A percentile compares a stretch with the other conserved stretches of the same genome.
Conservation (phyloP, 1,140 invertebrate genomes). For the Drosophila aff. region DNA sequence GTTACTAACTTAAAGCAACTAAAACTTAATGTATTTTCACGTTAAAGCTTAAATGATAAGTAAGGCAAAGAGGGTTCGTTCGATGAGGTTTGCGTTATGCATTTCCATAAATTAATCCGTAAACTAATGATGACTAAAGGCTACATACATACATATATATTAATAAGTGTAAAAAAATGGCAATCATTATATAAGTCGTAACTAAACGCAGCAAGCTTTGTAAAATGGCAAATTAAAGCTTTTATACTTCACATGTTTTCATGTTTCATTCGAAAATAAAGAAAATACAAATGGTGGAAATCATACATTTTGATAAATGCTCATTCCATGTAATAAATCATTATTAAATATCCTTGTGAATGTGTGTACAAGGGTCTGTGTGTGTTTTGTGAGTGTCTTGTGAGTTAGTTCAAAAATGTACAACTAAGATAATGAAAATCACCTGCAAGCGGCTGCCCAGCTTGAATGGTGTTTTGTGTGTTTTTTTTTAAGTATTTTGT, state of each 20-base stretch:
- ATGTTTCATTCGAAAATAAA: constrained; percentile 47
- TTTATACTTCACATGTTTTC: constrained; percentile 68
- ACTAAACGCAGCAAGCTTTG: constrained; percentile 67
- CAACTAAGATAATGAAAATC: constrained; percentile 60
- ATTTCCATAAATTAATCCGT: constrained; percentile 44
- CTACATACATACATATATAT: constrained; percentile 6
- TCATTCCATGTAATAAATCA: constrained; percentile 41
- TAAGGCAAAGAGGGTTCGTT: constrained; percentile 68
- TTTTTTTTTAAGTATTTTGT: constrained; percentile 47
- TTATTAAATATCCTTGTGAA: constrained; percentile 50
- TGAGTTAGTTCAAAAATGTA: constrained; percentile 59
- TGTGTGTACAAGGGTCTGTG: constrained; percentile 10
- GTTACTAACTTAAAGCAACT: constrained; percentile 47
- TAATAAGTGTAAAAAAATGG: constrained; percentile 55
- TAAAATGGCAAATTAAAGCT: constrained; percentile 84
- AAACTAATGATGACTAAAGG: constrained; percentile 41
- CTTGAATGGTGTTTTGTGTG: constrained; percentile 34
- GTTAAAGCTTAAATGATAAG: constrained; percentile 76
- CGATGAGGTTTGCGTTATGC: constrained; percentile 61
- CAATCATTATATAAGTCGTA: constrained; percentile 63
- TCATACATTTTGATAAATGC: constrained; percentile 61
- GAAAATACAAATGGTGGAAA: constrained; percentile 33
- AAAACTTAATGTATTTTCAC: constrained; percentile 63
- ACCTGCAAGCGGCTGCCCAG: constrained; percentile 21
- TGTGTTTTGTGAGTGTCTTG: constrained; percentile 14